A percentile compares a stretch with the other conserved stretches of the same genome.
phyloP scores from a whole-genome alignment of 2,113 vertebrate genomes.

The Pavo muticus region DNA sequence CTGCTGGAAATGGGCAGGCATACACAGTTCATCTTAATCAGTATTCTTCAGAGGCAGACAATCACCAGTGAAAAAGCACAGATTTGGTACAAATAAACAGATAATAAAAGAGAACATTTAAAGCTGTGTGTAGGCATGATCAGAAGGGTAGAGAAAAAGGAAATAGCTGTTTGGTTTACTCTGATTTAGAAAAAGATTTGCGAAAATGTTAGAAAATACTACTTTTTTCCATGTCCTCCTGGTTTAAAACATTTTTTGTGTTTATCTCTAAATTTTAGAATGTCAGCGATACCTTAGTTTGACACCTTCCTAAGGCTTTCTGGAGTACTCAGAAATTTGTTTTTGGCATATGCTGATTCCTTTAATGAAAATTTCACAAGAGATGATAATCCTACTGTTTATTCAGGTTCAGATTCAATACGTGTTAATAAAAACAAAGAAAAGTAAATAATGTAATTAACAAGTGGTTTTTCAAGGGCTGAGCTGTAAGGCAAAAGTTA shows the following conservation, averaged over 20 bases:
- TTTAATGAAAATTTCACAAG: constrained; percentile 21
- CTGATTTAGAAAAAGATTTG: not conserved
- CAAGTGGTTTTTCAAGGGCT: not conserved
- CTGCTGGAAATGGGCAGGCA: not conserved
- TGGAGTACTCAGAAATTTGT: not conserved
- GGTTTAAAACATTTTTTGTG: not conserved
- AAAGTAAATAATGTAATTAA: constrained; percentile 32
- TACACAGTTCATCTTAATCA: not conserved
- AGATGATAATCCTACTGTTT: not conserved
- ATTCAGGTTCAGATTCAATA: constrained; percentile 10
- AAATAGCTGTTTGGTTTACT: not conserved
- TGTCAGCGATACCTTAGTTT: not conserved
- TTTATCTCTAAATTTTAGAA: not conserved
- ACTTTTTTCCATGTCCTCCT: not conserved
- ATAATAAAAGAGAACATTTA: not conserved
- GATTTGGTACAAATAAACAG: not conserved
- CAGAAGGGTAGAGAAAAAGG: not conserved
- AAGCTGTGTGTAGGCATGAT: not conserved
- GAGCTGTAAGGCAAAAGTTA: not conserved
- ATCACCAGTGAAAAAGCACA: not conserved
- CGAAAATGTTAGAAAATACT: not conserved
- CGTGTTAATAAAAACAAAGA: constrained; percentile 21
- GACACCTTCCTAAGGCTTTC: not conserved
- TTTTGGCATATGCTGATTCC: not conserved
- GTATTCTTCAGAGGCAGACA: not conserved